Base-by-base conservation (phyloP, 2,888 invertebrate species). In the Lysandra bellargus region DNA sequence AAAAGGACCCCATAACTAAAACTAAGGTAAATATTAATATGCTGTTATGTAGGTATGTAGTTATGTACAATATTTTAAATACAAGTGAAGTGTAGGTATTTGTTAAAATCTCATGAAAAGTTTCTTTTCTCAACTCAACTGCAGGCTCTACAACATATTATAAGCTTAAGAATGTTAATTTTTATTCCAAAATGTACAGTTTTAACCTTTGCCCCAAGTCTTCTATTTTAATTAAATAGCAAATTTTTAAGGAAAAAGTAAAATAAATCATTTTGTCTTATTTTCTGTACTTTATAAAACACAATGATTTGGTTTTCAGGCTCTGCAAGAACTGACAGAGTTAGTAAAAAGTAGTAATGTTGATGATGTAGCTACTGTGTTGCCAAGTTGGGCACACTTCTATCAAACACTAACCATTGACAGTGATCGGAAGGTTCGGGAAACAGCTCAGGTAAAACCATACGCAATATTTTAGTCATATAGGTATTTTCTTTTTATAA, bases 1-100 rank as follows among this genome's bases (percentile, higher is more conserved):
- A 99, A 88, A 98, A 98, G 88, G 98, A 99, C 94, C 96, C 97
- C 0, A 96, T 97, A 2, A 99, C 99, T 4, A 98, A 98, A 91
- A 95, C 97, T 61, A 99, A 98, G 95, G 98, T 98, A 81, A 74
- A 69, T 73, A n/a, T 37, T 72, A 23, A 23, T 23, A 23, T 23
- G 23, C 23, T 23, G 23, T 23, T 23, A 23, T 23, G 23, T 23
- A 23, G 23, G 23, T 23, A 23, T 23, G 23, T 23, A 23, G 23
- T 23, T 23, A 64, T n/a, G 5, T 23, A 7, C 23, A 64, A 64
- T 64, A 61, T 30, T 23, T 23, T 4, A 5, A 61, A 23, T n/a
- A 30, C 30, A 64, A 12, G 2, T 23, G 2, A 49, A 49, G 49
- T 49, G 49, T 23, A 23, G 23, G 23, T 49, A 49, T 9, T 49